These are phyloP conservation scores for Gymnogyps californianus DNA, from an alignment of 2,113 vertebrate genomes.

Conservation along the genomic window DNA sequence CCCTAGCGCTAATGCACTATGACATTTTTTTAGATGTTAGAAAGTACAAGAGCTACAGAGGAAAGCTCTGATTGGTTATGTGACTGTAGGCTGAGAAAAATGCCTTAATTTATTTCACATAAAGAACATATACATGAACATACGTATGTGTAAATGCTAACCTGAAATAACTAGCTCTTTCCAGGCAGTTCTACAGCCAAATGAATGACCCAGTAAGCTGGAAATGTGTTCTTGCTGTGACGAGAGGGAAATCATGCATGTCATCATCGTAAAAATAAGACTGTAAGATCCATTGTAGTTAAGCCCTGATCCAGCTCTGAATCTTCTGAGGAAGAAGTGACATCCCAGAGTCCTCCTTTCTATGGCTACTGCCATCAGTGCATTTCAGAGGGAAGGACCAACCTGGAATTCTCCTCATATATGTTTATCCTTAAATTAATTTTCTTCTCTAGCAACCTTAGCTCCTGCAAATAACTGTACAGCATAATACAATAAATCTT, in stretches of 20 bases:
- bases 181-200: neutral
- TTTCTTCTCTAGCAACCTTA: neutral
- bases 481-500: neutral
- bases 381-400: neutral
- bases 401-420: neutral
- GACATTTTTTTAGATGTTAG: constrained; percentile 5
- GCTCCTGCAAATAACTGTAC: neutral
- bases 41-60: neutral
- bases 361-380: neutral
- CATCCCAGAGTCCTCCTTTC: neutral
- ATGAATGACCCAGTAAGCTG: neutral
- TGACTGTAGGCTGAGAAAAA: neutral
- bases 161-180: neutral
- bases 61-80: neutral
- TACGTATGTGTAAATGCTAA: neutral
- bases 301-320: neutral
- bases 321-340: neutral
- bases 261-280: neutral
- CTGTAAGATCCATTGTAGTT: neutral
- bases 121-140: neutral
- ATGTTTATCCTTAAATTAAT: neutral
- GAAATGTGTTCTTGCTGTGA: neutral
- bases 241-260: neutral
- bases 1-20: neutral
- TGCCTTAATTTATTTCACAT: neutral